Base-by-base conservation (phyloP, 2,113 vertebrate genomes). In the Scortum barcoo region DNA sequence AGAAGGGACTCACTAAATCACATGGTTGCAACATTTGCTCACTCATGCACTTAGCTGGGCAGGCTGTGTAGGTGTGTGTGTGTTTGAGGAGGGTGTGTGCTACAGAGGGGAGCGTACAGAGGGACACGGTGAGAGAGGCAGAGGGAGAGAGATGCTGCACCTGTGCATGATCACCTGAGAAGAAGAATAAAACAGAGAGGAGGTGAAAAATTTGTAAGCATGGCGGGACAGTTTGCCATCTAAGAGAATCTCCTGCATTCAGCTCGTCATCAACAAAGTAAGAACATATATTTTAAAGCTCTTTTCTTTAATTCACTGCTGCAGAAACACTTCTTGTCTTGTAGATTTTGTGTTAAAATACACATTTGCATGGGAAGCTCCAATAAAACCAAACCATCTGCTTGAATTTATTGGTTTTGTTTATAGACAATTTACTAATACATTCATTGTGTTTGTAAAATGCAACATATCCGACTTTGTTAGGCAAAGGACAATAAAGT, bases 81-180 rank as follows among this genome's bases (percentile, higher is more conserved):
- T 88, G 88, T 85, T 85, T 93, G 90, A 80, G 78, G 71, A 90
- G 89, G 89, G 93, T 89, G 92, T 90, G 92, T 63, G 81, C 74
- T 78, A 3, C 3, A 33, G 51, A 73, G 56, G 38, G 76, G 69
- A 67, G 65, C 56, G 50, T 9, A 61, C 56, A 76, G 79, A 63
- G 80, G 70, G 76, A 80, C 58, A 74, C 81, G 80, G 83, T 83
- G 66, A 72, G 60, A 54, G 44, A 75, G 80, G 36, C 62, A 81
- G 76, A 78, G 72, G 57, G 72, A 75, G 73, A 78, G 89, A 92
- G 91, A 92, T 89, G 91, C 89, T 92, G 73, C 81, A 94, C 88
- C 92, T 93, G 89, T 84, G 26, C 72, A 38, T 14, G 40, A 60
- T 81, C 89, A 93, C 90, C 87, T 92, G 91, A 91, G 80, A 40